phyloP scores from a whole-genome alignment of 1,140 invertebrate species.

The Diprion similis region DNA sequence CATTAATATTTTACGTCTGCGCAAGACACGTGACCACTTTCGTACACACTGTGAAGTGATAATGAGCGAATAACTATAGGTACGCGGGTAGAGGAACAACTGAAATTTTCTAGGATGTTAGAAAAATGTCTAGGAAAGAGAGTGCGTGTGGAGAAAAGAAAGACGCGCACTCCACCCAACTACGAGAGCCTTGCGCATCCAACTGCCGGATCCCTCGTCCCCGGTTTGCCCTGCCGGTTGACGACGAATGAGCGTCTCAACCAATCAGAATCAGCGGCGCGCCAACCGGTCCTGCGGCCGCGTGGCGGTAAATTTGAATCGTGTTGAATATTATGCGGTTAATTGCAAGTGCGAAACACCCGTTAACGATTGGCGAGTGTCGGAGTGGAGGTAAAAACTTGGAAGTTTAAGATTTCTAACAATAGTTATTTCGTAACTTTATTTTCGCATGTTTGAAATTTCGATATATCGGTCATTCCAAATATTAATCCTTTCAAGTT shows the following conservation, averaged over 20 bases:
- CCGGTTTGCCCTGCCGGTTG: slow-evolving; percentile 17
- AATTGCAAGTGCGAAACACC: too few species aligned
- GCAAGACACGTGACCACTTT: not conserved
- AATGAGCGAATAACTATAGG: not conserved
- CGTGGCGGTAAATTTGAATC: slow-evolving; percentile 27
- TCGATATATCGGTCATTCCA: too few species aligned
- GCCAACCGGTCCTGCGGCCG: slow-evolving; percentile 22
- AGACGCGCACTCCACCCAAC: slow-evolving; percentile 29
- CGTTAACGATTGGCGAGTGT: too few species aligned
- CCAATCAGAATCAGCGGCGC: not conserved
- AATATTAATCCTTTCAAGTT: too few species aligned
- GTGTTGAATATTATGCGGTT: not conserved
- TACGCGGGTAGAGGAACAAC: not conserved
- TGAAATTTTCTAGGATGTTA: not conserved
- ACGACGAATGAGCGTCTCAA: slow-evolving; percentile 25
- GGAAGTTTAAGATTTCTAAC: too few species aligned
- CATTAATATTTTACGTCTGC: not conserved
- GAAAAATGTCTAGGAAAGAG: not conserved
- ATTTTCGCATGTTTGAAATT: too few species aligned
- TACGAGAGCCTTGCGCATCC: slow-evolving; percentile 33
- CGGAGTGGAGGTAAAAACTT: too few species aligned
- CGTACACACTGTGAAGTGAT: not conserved
- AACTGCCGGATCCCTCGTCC: slow-evolving; percentile 40
- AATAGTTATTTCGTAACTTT: too few species aligned
- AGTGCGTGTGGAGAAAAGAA: slow-evolving; percentile 12